Conservation (phyloP, 2,888 invertebrate genomes). For the Xestoiulus laeticollis region DNA sequence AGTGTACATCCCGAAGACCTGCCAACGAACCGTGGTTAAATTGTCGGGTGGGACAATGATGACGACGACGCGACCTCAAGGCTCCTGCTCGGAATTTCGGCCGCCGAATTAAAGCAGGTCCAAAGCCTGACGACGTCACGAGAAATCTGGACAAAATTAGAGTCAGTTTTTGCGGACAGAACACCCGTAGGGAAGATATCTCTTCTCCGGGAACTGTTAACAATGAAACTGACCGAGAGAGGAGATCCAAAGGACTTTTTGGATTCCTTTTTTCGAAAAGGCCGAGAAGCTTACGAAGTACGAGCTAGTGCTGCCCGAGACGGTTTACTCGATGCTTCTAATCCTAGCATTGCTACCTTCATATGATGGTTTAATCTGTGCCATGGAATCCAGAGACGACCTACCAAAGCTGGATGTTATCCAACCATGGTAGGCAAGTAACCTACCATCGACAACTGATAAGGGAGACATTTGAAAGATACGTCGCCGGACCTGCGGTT, state of each 20-base stretch:
- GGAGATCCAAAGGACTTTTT: not conserved
- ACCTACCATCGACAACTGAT: too few relatives aligned
- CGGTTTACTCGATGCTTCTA: not conserved
- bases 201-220: not conserved
- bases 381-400: not conserved
- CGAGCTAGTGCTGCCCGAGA: not conserved
- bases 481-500: too few relatives aligned
- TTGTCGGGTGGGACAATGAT: not conserved
- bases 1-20: too few relatives aligned
- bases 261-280: not conserved
- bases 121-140: not conserved
- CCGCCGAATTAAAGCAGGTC: not conserved
- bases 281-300: not conserved
- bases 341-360: not conserved
- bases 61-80: not conserved
- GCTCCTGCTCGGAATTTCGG: not conserved
- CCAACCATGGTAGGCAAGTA: too few relatives aligned
- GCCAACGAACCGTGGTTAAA: too few relatives aligned
- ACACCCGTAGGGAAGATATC: not conserved
- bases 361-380: not conserved
- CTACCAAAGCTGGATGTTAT: not conserved
- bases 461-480: too few relatives aligned
- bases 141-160: not conserved
- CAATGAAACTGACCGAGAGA: not conserved
- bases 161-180: not conserved